phyloP scores from a whole-genome alignment of 2,797 vertebrate species.

The Onychomys arenicola region DNA sequence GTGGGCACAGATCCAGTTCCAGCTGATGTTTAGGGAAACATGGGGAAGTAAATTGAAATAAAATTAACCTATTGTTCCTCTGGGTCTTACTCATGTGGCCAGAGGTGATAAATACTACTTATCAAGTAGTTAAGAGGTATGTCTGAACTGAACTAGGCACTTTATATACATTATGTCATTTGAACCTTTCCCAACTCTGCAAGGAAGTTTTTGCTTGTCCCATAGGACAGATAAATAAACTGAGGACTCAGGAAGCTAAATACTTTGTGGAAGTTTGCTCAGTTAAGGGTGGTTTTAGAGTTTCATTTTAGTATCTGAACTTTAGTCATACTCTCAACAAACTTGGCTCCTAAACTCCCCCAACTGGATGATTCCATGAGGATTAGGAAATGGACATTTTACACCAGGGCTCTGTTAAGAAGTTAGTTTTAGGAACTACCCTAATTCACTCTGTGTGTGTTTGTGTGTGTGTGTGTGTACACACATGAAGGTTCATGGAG shows the following conservation, averaged over 20 bases:
- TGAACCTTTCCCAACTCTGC: neutral
- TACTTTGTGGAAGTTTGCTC: neutral
- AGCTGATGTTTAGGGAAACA: neutral
- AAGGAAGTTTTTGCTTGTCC: neutral
- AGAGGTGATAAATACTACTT: constrained; percentile 17
- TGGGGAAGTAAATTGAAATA: neutral
- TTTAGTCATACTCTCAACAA: neutral
- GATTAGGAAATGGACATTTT: neutral
- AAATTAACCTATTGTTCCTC: neutral
- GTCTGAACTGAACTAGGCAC: neutral
- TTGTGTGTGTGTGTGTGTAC: neutral
- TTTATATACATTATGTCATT: neutral
- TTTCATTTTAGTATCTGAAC: neutral
- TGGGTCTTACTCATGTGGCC: neutral
- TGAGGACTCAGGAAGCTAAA: neutral
- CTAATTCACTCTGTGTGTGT: neutral
- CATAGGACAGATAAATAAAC: neutral
- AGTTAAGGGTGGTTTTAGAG: neutral
- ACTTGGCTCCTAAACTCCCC: neutral
- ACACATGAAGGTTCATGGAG: neutral
- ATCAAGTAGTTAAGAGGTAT: neutral
- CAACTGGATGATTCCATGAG: neutral
- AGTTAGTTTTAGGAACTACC: neutral
- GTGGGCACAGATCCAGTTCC: neutral
- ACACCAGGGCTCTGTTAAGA: neutral